Evolutionary conservation across 2,888 invertebrate species (phyloP), one percentile per base, ranked within the genome.

Genomic region (Tipula lateralis): DNA sequence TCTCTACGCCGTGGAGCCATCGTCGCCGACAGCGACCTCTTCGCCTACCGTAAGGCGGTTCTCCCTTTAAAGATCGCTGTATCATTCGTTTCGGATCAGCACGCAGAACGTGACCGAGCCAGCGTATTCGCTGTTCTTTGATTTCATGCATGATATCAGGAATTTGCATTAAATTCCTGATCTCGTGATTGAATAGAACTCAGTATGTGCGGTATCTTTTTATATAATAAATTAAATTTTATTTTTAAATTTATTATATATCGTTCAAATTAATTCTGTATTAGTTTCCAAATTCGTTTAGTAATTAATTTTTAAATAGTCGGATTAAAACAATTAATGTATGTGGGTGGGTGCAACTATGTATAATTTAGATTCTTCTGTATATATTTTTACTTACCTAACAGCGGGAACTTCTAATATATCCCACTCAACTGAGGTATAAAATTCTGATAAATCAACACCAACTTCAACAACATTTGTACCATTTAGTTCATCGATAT

Each of bases 391-490:
- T 30, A 88, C 89, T 91, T 89, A 96, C 96, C 96, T 95, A 87
- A 96, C 96, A 87, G 97, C 97, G 87, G 97, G 97, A 89, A 98
- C 99, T 92, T 97, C 97, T 86, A 99, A 92, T 88, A 99, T 97
- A 91, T 99, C 99, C 99, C 99, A 99, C 91, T 99, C 99, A 85
- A 99, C 99, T 86, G 97, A 97, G 93, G 96, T 97, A 92, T 99
- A 99, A 92, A 99, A 99, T 91, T 98, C 99, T 84, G 97, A 96
- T 86, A 99, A 93, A 91, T 99, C 99, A 86, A 99, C 98, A 84
- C 99, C 99, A 86, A 97, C 95, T 85, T 96, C 96, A 86, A 97
- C 97, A 87, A 96, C 93, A 90, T 96, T 96, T 90, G 96, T 96
- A 87, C 96, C 96, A 83, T 94, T 94, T 88, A 95, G 94, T 91